A percentile compares a stretch with the other conserved stretches of the same genome.
phyloP scores from a whole-genome alignment of 2,888 invertebrate genomes.

The Sinotaia quadrata region DNA sequence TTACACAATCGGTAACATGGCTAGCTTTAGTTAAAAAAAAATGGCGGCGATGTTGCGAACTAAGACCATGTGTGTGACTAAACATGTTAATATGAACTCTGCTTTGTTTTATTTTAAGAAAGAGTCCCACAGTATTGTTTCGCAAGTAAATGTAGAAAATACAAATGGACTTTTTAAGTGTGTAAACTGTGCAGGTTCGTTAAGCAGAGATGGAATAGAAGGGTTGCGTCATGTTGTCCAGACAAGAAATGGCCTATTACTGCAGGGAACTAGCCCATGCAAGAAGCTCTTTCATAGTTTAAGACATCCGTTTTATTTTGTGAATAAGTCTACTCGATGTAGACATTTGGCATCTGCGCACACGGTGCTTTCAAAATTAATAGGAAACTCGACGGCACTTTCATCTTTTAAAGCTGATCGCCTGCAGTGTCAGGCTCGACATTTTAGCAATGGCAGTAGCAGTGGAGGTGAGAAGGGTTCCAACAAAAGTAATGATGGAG shows the following conservation, averaged over 20 bases:
- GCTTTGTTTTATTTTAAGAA: neutral
- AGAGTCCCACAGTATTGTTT: neutral
- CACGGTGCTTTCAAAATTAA: no score
- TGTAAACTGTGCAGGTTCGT: neutral
- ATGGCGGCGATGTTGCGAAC: conserved; percentile 23
- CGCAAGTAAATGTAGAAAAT: neutral
- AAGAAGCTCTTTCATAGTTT: neutral
- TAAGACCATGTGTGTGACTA: conserved; percentile 14
- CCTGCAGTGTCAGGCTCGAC: neutral
- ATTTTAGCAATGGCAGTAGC: neutral
- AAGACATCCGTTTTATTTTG: neutral
- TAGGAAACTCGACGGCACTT: neutral
- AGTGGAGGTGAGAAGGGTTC: neutral
- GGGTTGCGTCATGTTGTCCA: neutral
- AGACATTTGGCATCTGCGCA: neutral
- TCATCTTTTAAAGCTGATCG: neutral
- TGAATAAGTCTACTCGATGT: neutral
- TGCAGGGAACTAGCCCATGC: neutral
- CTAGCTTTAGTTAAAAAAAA: conserved; percentile 3
- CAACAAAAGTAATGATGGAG: neutral
- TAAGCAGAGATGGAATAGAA: no score
- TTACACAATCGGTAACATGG: no score
- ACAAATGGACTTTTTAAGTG: neutral
- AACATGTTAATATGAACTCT: conserved; percentile 15
- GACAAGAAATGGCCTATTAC: neutral